Evolutionary conservation across 2,113 vertebrate genomes (phyloP).

Genomic region (Anoplopoma fimbria): DNA sequence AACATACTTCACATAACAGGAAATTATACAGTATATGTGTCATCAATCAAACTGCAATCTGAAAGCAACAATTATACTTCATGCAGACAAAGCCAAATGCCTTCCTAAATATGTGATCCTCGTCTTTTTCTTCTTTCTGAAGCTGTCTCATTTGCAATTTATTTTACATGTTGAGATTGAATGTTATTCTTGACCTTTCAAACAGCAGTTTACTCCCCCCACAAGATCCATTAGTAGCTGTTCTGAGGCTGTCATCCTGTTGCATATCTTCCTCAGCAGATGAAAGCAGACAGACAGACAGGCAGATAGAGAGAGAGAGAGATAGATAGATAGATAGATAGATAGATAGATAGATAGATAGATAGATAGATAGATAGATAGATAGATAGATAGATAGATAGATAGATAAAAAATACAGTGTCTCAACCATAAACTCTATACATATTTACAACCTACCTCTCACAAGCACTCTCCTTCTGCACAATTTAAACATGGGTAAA

Average conservation of each 20-base stretch:
- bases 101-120: neutral
- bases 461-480: no score
- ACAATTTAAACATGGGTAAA: no score
- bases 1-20: neutral
- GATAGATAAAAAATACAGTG: no score
- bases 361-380: no score
- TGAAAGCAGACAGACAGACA: neutral
- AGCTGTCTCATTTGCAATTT: neutral
- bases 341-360: no score
- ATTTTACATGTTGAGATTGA: neutral
- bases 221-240: neutral
- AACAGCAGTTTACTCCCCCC: neutral
- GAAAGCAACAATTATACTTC: neutral
- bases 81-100: neutral
- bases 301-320: neutral
- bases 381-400: no score
- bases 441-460: no score
- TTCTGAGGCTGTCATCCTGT: neutral
- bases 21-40: neutral
- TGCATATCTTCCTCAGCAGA: neutral
- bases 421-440: no score
- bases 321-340: neutral
- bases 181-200: conserved; percentile 10
- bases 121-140: neutral
- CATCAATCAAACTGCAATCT: neutral